Conservation (phyloP, 2,888 invertebrate genomes). For the Spisula subtruncata region DNA sequence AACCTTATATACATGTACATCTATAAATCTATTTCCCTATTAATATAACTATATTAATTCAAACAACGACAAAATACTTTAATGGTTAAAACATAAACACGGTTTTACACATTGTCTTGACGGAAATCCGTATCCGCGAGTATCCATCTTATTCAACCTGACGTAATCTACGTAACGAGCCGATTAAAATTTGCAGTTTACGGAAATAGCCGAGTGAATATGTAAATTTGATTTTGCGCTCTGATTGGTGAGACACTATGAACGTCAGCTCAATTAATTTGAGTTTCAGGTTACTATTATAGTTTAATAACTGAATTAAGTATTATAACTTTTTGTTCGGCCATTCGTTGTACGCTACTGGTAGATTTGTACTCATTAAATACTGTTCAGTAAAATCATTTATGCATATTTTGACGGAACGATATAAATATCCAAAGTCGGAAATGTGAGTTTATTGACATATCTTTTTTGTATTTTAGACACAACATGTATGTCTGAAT, state of each 20-base stretch:
- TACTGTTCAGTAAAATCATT: too few relatives aligned
- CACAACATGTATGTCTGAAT: too few relatives aligned
- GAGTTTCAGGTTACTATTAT: background rate
- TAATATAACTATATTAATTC: too few relatives aligned
- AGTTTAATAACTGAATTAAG: too few relatives aligned
- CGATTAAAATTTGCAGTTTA: background rate
- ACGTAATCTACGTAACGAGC: background rate
- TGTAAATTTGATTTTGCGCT: background rate
- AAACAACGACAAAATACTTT: too few relatives aligned
- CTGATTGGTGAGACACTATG: background rate
- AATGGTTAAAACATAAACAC: too few relatives aligned
- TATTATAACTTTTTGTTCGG: background rate
- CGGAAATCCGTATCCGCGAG: background rate
- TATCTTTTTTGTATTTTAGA: too few relatives aligned
- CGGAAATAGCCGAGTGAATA: constrained; percentile 3
- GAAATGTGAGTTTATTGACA: background rate
- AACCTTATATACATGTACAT: too few relatives aligned
- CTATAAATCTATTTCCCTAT: too few relatives aligned
- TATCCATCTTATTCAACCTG: background rate
- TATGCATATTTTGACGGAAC: background rate
- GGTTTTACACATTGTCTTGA: background rate
- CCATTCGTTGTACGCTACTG: background rate
- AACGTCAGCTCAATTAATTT: background rate
- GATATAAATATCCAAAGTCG: background rate
- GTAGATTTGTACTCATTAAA: background rate